Evolutionary conservation across 2,113 vertebrate genomes (phyloP).

Genomic region (Myodes glareolus): DNA sequence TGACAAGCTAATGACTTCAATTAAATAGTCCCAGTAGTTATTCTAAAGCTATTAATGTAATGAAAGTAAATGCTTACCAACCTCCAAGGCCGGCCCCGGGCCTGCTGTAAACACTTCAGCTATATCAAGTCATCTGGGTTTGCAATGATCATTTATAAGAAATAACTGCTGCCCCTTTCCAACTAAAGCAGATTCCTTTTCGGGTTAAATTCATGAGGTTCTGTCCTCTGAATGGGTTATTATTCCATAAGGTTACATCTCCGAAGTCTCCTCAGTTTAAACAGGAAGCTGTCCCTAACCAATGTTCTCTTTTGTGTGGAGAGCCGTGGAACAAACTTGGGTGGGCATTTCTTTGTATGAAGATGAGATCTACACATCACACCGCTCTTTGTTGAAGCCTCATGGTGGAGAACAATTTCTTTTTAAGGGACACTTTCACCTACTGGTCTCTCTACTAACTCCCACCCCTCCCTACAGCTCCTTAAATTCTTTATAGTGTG

Average conservation of each 20-base stretch:
- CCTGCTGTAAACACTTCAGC: background rate
- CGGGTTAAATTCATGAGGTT: background rate
- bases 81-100: background rate
- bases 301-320: background rate
- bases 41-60: background rate
- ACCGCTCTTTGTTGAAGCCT: background rate
- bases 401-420: background rate
- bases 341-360: background rate
- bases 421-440: background rate
- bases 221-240: background rate
- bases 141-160: background rate
- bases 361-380: background rate
- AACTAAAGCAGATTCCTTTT: background rate
- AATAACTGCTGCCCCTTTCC: background rate
- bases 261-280: background rate
- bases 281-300: background rate
- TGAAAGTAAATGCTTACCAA: background rate
- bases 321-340: background rate
- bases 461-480: background rate
- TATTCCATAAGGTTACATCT: background rate
- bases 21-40: background rate
- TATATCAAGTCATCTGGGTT: conserved; percentile 5
- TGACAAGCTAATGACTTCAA: background rate
- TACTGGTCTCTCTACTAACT: background rate
- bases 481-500: background rate